Conservation (phyloP, 2,113 vertebrate species). For the Burhinus oedicnemus region DNA sequence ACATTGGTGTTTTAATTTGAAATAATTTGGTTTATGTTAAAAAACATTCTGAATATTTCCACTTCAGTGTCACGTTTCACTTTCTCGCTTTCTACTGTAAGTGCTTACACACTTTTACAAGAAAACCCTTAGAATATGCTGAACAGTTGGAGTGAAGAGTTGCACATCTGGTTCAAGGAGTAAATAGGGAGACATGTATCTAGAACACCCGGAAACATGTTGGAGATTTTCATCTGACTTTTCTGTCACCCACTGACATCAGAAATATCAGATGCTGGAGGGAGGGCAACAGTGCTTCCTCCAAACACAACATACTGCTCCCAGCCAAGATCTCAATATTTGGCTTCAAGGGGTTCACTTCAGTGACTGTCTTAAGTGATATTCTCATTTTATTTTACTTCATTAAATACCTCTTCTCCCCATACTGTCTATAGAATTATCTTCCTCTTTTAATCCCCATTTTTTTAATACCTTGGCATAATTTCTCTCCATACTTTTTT, state of each 20-base stretch:
- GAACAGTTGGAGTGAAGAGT: not conserved
- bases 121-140: not conserved
- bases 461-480: not conserved
- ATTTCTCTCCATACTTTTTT: not conserved
- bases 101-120: not conserved
- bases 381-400: not conserved
- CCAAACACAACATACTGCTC: not conserved
- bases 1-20: not conserved
- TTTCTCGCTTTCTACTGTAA: not conserved
- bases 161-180: not conserved
- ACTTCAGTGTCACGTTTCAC: not conserved
- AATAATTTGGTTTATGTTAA: not conserved
- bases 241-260: not conserved
- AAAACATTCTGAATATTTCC: not conserved
- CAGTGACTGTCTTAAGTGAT: not conserved
- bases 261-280: not conserved
- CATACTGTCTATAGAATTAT: not conserved
- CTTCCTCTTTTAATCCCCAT: accelerated
- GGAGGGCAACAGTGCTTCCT: not conserved
- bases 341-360: not conserved
- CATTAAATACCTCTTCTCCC: not conserved
- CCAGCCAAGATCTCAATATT: not conserved
- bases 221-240: not conserved
- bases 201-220: not conserved
- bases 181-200: not conserved